Evolutionary conservation across 2,113 vertebrate genomes (phyloP).

Genomic region (Chionis minor): DNA sequence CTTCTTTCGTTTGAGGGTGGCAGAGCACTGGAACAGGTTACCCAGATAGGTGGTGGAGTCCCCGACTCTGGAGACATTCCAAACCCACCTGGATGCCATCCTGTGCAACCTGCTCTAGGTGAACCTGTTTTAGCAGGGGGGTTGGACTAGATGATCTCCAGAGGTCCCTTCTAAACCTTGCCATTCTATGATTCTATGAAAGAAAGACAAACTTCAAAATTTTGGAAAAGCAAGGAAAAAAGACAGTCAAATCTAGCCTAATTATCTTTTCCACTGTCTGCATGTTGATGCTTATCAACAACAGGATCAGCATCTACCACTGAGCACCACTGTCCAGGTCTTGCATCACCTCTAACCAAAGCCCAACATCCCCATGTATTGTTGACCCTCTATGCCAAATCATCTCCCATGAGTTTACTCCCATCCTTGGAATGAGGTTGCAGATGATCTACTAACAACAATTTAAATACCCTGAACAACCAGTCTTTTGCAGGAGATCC

Average conservation of each 20-base stretch:
- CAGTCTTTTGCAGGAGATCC: neutral
- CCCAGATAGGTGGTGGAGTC: too few species aligned
- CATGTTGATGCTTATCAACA: neutral
- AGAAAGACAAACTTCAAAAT: neutral
- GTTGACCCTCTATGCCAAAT: neutral
- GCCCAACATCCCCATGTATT: neutral
- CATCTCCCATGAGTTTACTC: neutral
- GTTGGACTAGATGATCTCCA: too few species aligned
- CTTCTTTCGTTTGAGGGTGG: too few species aligned
- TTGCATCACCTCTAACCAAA: neutral
- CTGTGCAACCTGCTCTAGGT: too few species aligned
- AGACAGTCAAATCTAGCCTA: neutral
- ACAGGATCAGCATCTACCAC: neutral
- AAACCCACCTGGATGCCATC: too few species aligned
- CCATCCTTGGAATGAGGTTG: neutral
- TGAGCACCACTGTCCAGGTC: neutral
- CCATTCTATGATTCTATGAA: neutral
- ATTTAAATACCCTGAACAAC: neutral
- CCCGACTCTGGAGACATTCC: too few species aligned
- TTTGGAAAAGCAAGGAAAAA: neutral
- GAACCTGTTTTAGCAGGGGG: too few species aligned
- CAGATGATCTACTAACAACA: neutral
- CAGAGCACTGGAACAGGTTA: too few species aligned
- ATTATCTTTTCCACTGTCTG: neutral
- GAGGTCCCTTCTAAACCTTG: too few species aligned